These are phyloP conservation scores for Carollia perspicillata DNA, from an alignment of 2,113 vertebrate species.

Conservation along the genomic window DNA sequence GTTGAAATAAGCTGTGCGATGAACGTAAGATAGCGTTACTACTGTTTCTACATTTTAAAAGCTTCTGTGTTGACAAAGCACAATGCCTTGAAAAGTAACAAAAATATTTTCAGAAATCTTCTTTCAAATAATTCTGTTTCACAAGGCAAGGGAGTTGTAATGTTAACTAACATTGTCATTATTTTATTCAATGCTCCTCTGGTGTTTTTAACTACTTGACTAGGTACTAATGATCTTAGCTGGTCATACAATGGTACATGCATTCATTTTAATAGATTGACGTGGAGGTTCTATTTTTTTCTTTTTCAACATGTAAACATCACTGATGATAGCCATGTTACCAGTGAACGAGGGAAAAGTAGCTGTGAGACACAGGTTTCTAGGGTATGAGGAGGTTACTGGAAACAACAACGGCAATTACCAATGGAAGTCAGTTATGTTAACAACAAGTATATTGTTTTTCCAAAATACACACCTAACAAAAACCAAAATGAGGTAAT, in stretches of 20 bases:
- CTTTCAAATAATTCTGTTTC: constrained; percentile 26
- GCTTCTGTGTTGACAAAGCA: not conserved
- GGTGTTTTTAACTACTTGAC: not conserved
- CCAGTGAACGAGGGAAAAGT: not conserved
- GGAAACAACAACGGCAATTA: not conserved
- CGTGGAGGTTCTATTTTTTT: not conserved
- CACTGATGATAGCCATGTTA: not conserved
- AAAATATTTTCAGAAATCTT: not conserved
- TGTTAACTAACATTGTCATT: not conserved
- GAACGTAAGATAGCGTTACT: not conserved
- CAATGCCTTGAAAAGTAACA: not conserved
- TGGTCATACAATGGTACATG: not conserved
- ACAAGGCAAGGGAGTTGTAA: not conserved
- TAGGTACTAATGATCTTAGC: not conserved
- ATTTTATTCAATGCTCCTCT: not conserved
- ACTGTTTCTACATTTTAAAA: not conserved
- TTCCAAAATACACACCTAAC: not conserved
- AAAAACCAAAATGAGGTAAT: not conserved
- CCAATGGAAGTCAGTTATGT: not conserved
- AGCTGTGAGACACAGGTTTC: not conserved
- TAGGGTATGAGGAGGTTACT: not conserved
- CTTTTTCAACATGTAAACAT: not conserved
- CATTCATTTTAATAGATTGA: not conserved
- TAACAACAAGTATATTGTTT: not conserved
- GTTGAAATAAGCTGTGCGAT: not conserved